Base-by-base conservation (phyloP, 2,797 vertebrate genomes). In the Nyctibius grandis region DNA sequence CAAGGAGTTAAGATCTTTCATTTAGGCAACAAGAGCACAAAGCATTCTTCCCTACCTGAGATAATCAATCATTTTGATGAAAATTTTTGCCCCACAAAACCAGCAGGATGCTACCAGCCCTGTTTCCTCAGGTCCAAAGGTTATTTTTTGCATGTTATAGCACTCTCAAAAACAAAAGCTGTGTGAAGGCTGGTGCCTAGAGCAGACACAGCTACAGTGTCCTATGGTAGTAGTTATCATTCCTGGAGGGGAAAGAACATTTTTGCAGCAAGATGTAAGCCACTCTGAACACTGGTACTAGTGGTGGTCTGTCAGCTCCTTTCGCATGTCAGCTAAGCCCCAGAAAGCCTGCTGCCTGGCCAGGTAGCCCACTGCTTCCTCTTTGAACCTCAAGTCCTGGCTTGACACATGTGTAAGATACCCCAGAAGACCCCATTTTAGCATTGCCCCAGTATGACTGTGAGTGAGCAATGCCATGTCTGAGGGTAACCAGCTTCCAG, bases 401-500 rank as follows among this genome's bases (percentile, higher is more conserved):
- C 12, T 85, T 56, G 47, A 45, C 11, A 4, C 2, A 1, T 29
- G 8, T 59, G 8, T 31, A 36, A 72, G 47, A 63, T 22, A 40
- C 12, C 16, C 34, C 19, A 40, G 28, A 70, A 70, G 20, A 61
- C 8, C 3, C 8, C 48, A 67, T 21, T 0, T 0, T 56, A 36
- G 10, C 9, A 4, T 15, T n/a, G 11, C 5, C 19, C 6, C 28
- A 21, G 28, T 5, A 70, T 11, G 28, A 5, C 22, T 79, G 12
- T 51, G 40, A 5, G 1, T 3, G 4, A 17, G 23, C 36, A 50
- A 8, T 11, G 19, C 7, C 44, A 19, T 5, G 0, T 11, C 36
- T 42, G 48, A 78, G 20, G 0, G 1, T 7, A 77, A 53, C 2
- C 31, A 29, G 15, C 28, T 40, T 59, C 29, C 6, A 64, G 4